phyloP scores from a whole-genome alignment of 2,113 vertebrate species.

The Grus americana region DNA sequence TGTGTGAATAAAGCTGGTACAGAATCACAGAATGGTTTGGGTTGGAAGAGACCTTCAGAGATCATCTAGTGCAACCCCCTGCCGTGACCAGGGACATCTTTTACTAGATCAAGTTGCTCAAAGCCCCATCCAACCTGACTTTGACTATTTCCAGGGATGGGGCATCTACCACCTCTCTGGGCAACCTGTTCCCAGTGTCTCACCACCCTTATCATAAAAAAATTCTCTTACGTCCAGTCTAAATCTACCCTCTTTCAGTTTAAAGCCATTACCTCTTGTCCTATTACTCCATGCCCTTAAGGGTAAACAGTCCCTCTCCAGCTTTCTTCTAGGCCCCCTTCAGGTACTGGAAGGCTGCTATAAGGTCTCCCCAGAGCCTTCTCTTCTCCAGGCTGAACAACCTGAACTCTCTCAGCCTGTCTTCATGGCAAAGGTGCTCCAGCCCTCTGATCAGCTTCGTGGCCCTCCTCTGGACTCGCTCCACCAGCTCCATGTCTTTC shows the following conservation, averaged over 20 bases:
- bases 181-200: background rate
- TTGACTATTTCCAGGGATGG: background rate
- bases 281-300: background rate
- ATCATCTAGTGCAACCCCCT: background rate
- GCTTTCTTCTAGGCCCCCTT: background rate
- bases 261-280: background rate
- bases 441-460: background rate
- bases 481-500: background rate
- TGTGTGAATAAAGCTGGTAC: background rate
- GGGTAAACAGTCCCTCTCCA: background rate
- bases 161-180: background rate
- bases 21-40: background rate
- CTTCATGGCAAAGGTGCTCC: background rate
- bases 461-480: background rate
- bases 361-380: background rate
- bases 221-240: background rate
- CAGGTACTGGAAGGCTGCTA: rapidly evolving
- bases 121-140: background rate
- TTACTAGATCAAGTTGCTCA: background rate
- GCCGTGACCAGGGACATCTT: background rate
- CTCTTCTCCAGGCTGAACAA: background rate
- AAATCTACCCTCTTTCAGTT: background rate
- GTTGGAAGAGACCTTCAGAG: background rate
- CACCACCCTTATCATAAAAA: background rate
- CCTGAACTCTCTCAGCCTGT: background rate